Conservation (phyloP, 2,113 vertebrate genomes). For the Melospiza melodia region DNA sequence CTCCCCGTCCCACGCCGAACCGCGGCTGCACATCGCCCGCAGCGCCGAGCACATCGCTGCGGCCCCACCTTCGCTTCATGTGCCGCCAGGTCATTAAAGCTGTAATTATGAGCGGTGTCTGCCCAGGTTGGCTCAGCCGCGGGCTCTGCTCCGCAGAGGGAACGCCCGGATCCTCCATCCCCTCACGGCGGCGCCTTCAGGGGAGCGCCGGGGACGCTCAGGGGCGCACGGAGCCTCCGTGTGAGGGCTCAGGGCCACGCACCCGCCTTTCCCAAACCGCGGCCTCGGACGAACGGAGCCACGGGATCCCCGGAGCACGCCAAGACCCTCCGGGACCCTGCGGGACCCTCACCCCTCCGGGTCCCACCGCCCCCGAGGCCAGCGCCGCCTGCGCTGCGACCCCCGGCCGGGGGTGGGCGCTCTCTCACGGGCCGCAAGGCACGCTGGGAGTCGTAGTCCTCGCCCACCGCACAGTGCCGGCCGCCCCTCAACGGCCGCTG, state of each 20-base stretch:
- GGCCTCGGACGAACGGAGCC: neutral
- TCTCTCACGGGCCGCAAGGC: neutral
- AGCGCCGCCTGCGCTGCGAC: neutral
- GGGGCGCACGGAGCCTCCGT: neutral
- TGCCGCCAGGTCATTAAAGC: neutral
- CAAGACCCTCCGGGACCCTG: fast-evolving
- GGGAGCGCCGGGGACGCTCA: neutral
- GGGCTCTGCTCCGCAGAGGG: neutral
- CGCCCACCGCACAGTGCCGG: too few relatives aligned
- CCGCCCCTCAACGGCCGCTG: neutral
- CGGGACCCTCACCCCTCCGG: too few relatives aligned
- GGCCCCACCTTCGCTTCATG: neutral
- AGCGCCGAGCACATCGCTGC: neutral
- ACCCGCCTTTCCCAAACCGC: too few relatives aligned
- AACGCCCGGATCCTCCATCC: neutral
- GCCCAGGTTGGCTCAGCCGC: neutral
- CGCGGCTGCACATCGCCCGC: neutral
- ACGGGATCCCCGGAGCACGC: too few relatives aligned
- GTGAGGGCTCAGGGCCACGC: neutral
- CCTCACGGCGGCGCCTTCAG: neutral
- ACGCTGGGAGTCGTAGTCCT: neutral
- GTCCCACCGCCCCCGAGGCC: neutral
- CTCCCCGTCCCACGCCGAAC: neutral
- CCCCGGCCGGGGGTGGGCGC: neutral
- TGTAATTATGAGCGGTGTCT: neutral